A percentile compares a stretch with the other conserved stretches of the same genome.
Evolutionary conservation across 2,797 vertebrate species (phyloP).

Genomic region (Smutsia temminckii): DNA sequence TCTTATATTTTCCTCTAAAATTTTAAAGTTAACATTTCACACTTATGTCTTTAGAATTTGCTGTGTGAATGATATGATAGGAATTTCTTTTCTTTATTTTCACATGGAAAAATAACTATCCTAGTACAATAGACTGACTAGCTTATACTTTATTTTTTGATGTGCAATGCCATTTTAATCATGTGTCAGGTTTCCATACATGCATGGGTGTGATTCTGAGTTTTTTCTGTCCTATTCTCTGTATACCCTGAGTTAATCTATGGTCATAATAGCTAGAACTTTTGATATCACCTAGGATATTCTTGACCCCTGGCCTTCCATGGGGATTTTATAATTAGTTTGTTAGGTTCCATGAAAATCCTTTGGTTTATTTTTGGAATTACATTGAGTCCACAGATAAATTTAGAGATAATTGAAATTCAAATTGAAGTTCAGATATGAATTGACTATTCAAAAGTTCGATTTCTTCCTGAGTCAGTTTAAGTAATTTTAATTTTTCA

Average conservation of each 20-base stretch:
- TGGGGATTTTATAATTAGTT: constrained; percentile 25
- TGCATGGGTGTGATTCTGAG: not conserved
- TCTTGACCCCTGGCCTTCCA: not conserved
- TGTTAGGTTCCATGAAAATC: not conserved
- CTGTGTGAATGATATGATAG: not conserved
- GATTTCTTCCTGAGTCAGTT: not conserved
- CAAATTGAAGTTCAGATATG: not conserved
- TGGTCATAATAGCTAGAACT: not conserved
- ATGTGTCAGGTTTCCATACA: not conserved
- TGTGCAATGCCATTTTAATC: not conserved
- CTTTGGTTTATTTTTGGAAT: constrained; percentile 34
- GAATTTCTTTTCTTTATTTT: not conserved
- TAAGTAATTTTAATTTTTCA: constrained; percentile 13
- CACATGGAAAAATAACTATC: not conserved
- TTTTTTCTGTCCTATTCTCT: not conserved
- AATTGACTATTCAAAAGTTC: constrained; percentile 17
- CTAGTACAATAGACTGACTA: not conserved
- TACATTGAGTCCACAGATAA: not conserved
- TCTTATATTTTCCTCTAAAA: constrained; percentile 23
- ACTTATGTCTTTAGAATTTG: not conserved
- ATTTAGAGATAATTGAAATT: constrained; percentile 24
- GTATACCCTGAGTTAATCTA: not conserved
- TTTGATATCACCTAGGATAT: not conserved
- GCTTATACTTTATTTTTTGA: not conserved
- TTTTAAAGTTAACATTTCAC: not conserved